A percentile compares a stretch with the other conserved stretches of the same genome.
Evolutionary conservation across 2,797 vertebrate species (phyloP).

Genomic region (Meda fulgida): DNA sequence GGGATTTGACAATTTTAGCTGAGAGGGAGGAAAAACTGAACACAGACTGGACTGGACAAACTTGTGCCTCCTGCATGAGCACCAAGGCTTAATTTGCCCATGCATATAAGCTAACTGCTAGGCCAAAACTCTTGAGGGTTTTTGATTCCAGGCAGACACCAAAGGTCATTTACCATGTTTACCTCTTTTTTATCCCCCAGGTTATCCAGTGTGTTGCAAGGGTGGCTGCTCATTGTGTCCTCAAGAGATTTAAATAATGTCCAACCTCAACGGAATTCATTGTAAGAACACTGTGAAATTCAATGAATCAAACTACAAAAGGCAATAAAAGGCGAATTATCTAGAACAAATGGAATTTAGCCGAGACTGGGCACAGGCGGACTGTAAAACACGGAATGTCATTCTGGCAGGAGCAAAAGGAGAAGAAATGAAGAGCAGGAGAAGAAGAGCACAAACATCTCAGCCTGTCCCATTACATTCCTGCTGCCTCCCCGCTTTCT

Average conservation of each 20-base stretch:
- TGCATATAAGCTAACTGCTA: not conserved
- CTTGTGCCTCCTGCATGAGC: not conserved
- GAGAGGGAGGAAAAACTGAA: not conserved
- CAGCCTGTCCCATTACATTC: constrained; percentile 36
- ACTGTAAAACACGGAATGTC: constrained; percentile 49
- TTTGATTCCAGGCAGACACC: not conserved
- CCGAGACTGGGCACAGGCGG: constrained; percentile 39
- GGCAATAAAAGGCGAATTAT: constrained; percentile 58
- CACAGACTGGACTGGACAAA: not conserved
- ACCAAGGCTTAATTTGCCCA: not conserved
- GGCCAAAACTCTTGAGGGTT: constrained; percentile 1
- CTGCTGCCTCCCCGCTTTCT: constrained; percentile 47
- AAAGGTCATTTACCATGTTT: constrained; percentile 25
- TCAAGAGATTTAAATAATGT: constrained; percentile 37
- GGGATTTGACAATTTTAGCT: not conserved
- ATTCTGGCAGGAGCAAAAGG: constrained; percentile 47
- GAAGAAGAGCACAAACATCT: constrained; percentile 30
- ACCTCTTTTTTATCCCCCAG: not conserved
- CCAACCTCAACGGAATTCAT: constrained; percentile 38
- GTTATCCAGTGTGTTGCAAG: constrained; percentile 8
- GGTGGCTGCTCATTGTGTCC: constrained; percentile 22
- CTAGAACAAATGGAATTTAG: constrained; percentile 57
- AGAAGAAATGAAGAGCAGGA: constrained; percentile 24
- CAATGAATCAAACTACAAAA: constrained; percentile 56
- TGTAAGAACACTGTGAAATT: constrained; percentile 49